Percentiles rank a stretch among this genome's conserved stretches.
Conservation (phyloP, 2,113 vertebrate species). For the Maccullochella peelii region DNA sequence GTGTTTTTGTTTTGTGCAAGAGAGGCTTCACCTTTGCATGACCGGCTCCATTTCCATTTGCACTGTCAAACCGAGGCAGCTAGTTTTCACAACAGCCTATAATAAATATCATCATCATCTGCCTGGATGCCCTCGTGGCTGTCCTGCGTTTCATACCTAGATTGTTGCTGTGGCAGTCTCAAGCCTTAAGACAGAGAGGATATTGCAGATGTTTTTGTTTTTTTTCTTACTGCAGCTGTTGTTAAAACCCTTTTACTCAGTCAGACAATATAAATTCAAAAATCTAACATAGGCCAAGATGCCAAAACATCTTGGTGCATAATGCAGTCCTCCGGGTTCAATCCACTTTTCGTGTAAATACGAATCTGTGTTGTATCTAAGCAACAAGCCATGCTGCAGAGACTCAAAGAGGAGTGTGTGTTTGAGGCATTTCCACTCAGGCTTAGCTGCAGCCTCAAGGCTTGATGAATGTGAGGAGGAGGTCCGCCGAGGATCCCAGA, state of each 20-base stretch:
- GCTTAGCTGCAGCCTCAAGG: constrained; percentile 48
- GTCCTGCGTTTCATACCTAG: constrained; percentile 2
- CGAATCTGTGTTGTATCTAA: constrained; percentile 68
- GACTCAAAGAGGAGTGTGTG: constrained; percentile 36
- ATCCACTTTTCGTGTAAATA: constrained; percentile 35
- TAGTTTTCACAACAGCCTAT: constrained; percentile 5
- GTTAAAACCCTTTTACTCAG: constrained; percentile 1
- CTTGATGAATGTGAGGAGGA: constrained; percentile 76
- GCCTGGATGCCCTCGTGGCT: constrained; percentile 3
- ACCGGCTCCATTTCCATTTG: constrained; percentile 31
- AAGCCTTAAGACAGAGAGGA: not conserved
- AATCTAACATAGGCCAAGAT: constrained; percentile 15
- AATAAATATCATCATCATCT: constrained; percentile 29
- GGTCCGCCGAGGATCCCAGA: constrained; percentile 70
- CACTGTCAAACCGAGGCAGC: constrained; percentile 27
- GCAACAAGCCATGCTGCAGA: constrained; percentile 65
- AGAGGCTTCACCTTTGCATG: constrained; percentile 49
- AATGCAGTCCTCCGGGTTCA: constrained; percentile 38
- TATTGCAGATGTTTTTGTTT: not conserved
- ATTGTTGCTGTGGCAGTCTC: not conserved
- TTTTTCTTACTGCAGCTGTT: not conserved
- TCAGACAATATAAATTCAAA: constrained; percentile 19
- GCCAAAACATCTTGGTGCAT: constrained; percentile 29
- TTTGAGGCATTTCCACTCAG: constrained; percentile 53
- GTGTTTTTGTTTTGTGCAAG: constrained; percentile 16